Evolutionary conservation across 2,797 vertebrate species (phyloP), one percentile per base, ranked within the genome.

Genomic region (Falco novaeseelandiae): DNA sequence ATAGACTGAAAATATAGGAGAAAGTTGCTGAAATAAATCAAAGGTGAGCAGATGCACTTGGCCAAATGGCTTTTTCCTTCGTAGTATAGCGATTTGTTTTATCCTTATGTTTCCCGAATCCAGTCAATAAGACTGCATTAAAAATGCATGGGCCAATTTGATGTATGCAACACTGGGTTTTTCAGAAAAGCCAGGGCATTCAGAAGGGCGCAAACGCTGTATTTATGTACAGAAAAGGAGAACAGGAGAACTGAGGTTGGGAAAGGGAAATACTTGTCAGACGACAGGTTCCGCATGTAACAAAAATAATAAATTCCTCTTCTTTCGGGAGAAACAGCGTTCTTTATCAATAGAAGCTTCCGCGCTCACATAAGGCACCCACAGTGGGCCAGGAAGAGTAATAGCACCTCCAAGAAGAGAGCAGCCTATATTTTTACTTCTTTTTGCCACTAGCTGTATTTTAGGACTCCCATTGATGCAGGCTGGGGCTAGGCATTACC

Each of bases 21-120:
- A 94, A 96, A 90, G 84, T 81, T 95, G 86, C 59, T 87, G 92
- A 91, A 94, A 97, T 97, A 96, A 97, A 97, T 96, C 97, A 96
- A 91, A 95, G 95, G 93, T 96, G 93, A 97, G 94, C 93, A 97
- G 94, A 96, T 97, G 91, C 88, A 94, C 91, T 95, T 94, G 96
- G 91, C 81, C 90, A 96, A 95, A 96, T 87, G 92, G 90, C 78
- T 96, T 97, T 96, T 96, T 94, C 73, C 95, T 94, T 95, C 22
- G 1, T 18, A 76, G 70, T 85, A 77, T 27, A 91, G 87, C 3
- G 61, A 97, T 94, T 93, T 93, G 93, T 97, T 96, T 94, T 95
- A 95, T 87, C 92, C 96, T 89, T 92, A 78, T 83, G 88, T 71
- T 94, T 96, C 95, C 79, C 0, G 0, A 91, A 93, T 69, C 82